These are phyloP conservation scores for Arrhamphus sclerolepis DNA, from an alignment of 2,797 vertebrate genomes.

Conservation along the genomic window DNA sequence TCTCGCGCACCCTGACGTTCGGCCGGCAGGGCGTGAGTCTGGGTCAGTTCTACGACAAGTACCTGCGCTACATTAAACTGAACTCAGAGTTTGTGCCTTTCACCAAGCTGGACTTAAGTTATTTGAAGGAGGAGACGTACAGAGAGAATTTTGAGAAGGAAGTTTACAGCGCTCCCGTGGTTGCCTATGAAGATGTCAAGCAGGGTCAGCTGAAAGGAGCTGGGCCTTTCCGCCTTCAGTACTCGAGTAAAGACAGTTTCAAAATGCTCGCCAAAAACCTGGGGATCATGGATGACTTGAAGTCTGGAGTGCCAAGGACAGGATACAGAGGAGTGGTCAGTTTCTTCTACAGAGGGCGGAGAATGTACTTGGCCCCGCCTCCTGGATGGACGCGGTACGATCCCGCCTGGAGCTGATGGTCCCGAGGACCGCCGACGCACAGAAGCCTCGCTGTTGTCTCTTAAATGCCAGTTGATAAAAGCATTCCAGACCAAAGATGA, in stretches of 20 bases:
- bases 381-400: slow-evolving; percentile 89
- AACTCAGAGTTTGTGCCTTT: slow-evolving; percentile 93
- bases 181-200: slow-evolving; percentile 85
- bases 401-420: slow-evolving; percentile 87
- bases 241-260: slow-evolving; percentile 87
- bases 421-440: neutral
- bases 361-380: slow-evolving; percentile 89
- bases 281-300: slow-evolving; percentile 94
- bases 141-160: slow-evolving; percentile 77
- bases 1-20: slow-evolving; percentile 92
- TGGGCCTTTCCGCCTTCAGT: slow-evolving; percentile 87
- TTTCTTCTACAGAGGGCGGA: slow-evolving; percentile 85
- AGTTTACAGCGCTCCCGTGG: slow-evolving; percentile 84
- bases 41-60: slow-evolving; percentile 95
- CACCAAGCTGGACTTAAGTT: slow-evolving; percentile 85
- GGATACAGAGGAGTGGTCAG: slow-evolving; percentile 92
- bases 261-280: slow-evolving; percentile 89
- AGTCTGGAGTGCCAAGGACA: slow-evolving; percentile 91
- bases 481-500: slow-evolving; percentile 64
- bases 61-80: slow-evolving; percentile 91
- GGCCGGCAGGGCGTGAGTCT: slow-evolving; percentile 94
- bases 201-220: slow-evolving; percentile 71
- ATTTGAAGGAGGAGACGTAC: slow-evolving; percentile 84
- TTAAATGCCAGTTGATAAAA: slow-evolving; percentile 16
- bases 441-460: slow-evolving; percentile 14